Evolutionary conservation across 1,140 invertebrate species (phyloP).

Genomic region (Drosophila jambulina): DNA sequence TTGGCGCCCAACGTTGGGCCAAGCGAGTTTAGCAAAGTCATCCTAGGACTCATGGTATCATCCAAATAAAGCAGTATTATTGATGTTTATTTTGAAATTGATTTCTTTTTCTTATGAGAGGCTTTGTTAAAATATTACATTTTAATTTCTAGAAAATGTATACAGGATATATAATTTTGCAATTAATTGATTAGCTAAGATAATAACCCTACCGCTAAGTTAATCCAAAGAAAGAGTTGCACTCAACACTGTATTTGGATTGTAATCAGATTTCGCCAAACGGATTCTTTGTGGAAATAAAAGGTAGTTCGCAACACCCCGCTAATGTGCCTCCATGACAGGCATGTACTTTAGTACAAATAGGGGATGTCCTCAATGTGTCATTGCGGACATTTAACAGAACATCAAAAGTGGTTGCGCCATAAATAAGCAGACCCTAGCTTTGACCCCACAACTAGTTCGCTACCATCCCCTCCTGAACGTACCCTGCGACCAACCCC

Average conservation of each 20-base stretch:
- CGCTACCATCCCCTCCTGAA: not conserved
- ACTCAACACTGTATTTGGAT: not conserved
- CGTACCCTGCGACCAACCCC: not conserved
- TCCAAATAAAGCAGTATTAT: no score
- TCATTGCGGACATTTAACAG: slow-evolving; percentile 76
- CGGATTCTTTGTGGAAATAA: not conserved
- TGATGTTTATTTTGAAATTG: no score
- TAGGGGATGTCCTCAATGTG: slow-evolving; percentile 55
- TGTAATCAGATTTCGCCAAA: not conserved
- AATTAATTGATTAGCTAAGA: no score
- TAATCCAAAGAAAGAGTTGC: no score
- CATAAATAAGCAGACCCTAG: slow-evolving; percentile 68
- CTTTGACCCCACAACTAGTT: slow-evolving; percentile 13
- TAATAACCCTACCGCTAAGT: no score
- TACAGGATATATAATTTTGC: no score
- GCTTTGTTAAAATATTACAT: no score
- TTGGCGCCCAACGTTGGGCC: not conserved
- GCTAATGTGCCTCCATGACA: slow-evolving; percentile 18
- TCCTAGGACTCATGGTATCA: no score
- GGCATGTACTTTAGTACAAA: slow-evolving; percentile 14
- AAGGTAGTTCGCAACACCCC: slow-evolving; percentile 6
- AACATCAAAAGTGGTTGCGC: slow-evolving; percentile 69
- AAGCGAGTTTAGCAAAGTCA: no score
- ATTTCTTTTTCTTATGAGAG: no score
- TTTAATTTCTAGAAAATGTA: no score